A percentile compares a stretch with the other conserved stretches of the same genome.
Evolutionary conservation across 2,113 vertebrate species (phyloP).

Genomic region (Grammomys dolichurus): DNA sequence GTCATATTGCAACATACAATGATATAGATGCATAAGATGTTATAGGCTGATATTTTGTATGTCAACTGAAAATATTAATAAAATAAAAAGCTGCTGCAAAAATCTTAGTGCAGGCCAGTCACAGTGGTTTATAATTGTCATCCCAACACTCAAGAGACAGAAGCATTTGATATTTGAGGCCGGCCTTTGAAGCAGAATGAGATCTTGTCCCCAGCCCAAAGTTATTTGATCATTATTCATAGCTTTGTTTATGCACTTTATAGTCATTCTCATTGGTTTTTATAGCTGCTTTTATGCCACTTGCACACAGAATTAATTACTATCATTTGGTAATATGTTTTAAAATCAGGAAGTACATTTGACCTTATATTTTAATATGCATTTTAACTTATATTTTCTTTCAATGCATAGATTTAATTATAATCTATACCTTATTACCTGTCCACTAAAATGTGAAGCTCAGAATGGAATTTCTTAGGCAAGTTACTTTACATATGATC

Average conservation of each 20-base stretch:
- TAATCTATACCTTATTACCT: slow-evolving; percentile 4
- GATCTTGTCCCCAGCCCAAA: background rate
- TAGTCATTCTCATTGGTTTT: background rate
- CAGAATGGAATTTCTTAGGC: slow-evolving; percentile 59
- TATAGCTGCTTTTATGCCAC: background rate
- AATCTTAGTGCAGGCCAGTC: background rate
- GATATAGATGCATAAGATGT: background rate
- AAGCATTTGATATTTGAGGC: background rate
- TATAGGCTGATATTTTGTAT: background rate
- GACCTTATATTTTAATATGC: slow-evolving; percentile 33
- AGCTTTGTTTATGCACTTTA: background rate
- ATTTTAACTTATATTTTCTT: slow-evolving; percentile 48
- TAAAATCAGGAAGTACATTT: background rate
- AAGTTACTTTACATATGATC: slow-evolving; percentile 36
- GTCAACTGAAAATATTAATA: background rate
- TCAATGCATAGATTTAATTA: slow-evolving; percentile 46
- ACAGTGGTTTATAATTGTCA: background rate
- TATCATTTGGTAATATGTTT: background rate
- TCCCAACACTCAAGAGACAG: background rate
- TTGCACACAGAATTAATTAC: background rate
- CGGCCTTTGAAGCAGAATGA: background rate
- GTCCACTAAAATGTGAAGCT: slow-evolving; percentile 48
- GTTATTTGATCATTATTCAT: background rate
- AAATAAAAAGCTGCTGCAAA: background rate
- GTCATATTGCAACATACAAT: background rate